Base-by-base conservation (phyloP, 2,888 invertebrate genomes). In the Arctia plantaginis region DNA sequence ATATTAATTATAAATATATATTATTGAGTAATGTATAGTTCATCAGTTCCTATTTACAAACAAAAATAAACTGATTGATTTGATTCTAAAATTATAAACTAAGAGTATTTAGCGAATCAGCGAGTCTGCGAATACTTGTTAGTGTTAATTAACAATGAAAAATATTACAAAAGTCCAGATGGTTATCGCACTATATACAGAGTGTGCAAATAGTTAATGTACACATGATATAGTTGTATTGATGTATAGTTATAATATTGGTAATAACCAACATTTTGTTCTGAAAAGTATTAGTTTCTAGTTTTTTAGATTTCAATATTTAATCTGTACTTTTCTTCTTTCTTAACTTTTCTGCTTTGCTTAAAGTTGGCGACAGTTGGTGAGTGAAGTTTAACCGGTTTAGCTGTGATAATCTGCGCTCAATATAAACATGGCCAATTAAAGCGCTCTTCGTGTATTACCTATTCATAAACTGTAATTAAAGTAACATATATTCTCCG, bases 401-500 rank as follows among this genome's bases (percentile, higher is more conserved):
- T 0, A 59, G 15, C 15, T 62, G 62, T 39, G 13, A 12, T 39
- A n/a, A 39, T 66, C 39, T 66, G 23, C 39, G 35, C 39, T 65
- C 10, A 4, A 35, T 65, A 65, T 4, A 13, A 35, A 4, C 65
- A 30, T 6, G 30, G 18, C 30, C 15, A 7, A 62, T 18, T 59
- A 27, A 59, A 59, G 30, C 7, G 7, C 15, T 18, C 15, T 18
- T 30, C 62, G 18, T 18, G 30, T 15, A 62, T 7, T 27, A 62
- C 18, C 30, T 62, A 0, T 62, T 62, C 62, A 30, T 30, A 18
- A 59, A 27, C 15, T 4, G 44, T 30, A 44, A n/a, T 30, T 30
- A 44, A 67, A 4, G 59, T 59, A 23, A 68, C 18, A n/a, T 72
- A 65, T 39, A 1, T 62, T 55, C 27, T 71, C 8, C 89, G 90